A percentile compares a stretch with the other conserved stretches of the same genome.
Evolutionary conservation across 1,140 invertebrate species (phyloP).

Genomic region (Cyphomyrmex costatus): DNA sequence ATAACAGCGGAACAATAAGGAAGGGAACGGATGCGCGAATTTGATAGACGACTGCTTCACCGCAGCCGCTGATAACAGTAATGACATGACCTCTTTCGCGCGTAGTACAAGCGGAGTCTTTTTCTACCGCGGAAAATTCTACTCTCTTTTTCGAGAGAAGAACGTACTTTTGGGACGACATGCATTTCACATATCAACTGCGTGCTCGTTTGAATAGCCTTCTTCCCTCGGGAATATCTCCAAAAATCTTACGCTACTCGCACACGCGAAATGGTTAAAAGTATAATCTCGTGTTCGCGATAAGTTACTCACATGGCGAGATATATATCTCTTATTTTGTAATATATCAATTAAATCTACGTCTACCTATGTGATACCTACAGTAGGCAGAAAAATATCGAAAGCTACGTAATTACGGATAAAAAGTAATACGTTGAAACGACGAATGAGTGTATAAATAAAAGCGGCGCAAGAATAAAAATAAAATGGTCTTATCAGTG

Average conservation of each 20-base stretch:
- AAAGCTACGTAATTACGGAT: conserved; percentile 36
- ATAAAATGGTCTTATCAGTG: conserved; percentile 73
- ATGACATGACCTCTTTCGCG: conserved; percentile 47
- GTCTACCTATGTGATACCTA: background rate
- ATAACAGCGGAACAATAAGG: conserved; percentile 38
- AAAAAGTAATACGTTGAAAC: conserved; percentile 72
- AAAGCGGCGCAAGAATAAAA: conserved; percentile 38
- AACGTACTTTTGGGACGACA: conserved; percentile 40
- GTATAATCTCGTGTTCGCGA: background rate
- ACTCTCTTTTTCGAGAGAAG: background rate
- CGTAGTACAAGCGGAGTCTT: background rate
- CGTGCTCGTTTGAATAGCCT: conserved; percentile 52
- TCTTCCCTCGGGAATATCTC: background rate
- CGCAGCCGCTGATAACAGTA: conserved; percentile 55
- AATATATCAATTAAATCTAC: background rate
- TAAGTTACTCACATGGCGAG: background rate
- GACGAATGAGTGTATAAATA: conserved; percentile 63
- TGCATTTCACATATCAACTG: conserved; percentile 57
- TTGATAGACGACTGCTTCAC: conserved; percentile 52
- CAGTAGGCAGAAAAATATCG: conserved; percentile 20
- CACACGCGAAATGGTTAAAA: background rate
- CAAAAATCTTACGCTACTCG: conserved; percentile 32
- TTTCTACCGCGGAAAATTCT: conserved; percentile 2
- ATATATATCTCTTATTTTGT: background rate
- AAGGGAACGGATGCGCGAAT: conserved; percentile 43